Percentiles rank a stretch among this genome's conserved stretches.
phyloP scores from a whole-genome alignment of 2,888 invertebrate species.

The Saturnia pavonia region DNA sequence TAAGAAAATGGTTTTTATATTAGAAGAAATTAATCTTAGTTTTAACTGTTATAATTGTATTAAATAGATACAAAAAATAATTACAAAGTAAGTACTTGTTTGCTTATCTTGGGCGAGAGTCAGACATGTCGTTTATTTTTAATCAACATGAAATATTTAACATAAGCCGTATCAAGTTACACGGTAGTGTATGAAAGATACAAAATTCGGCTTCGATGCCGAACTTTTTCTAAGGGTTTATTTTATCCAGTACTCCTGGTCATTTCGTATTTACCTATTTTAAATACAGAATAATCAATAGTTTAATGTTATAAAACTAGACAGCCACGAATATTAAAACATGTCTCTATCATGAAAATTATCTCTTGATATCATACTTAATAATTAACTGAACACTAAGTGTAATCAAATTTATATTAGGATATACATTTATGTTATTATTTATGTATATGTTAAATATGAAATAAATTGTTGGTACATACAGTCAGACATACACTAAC shows the following conservation, averaged over 20 bases:
- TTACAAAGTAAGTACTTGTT: conserved; percentile 5
- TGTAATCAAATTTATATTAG: background rate
- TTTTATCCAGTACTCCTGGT: background rate
- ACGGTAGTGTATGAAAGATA: background rate
- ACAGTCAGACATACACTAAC: no score
- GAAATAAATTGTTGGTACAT: no score
- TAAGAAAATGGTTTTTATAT: background rate
- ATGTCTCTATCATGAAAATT: no score
- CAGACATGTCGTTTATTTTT: conserved; percentile 12
- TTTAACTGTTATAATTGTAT: background rate
- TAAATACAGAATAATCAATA: background rate
- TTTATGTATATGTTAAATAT: no score
- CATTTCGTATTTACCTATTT: background rate
- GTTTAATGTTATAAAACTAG: background rate
- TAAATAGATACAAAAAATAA: conserved; percentile 5
- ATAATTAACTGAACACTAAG: no score
- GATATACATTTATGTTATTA: no score
- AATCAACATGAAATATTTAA: conserved; percentile 14
- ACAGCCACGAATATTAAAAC: no score
- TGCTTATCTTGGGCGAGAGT: background rate
- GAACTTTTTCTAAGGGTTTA: background rate
- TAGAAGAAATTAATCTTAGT: background rate
- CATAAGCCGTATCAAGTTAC: conserved; percentile 13
- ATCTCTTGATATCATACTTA: no score
- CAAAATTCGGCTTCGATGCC: background rate